Base-by-base conservation (phyloP, 1,140 invertebrate genomes). In the Sycobia sp. region DNA sequence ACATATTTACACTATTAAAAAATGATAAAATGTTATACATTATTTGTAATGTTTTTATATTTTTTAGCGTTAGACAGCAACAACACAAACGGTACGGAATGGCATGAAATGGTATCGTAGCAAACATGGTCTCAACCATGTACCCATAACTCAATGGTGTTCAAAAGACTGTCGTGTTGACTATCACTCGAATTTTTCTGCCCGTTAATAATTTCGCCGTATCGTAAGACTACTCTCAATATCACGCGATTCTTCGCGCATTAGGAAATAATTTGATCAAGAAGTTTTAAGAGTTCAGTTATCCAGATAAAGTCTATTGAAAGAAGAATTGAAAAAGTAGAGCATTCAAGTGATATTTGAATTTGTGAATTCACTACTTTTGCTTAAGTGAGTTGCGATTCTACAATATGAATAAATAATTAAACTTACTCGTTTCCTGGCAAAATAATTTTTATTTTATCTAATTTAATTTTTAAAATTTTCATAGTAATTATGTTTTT, bases 41-140 rank as follows among this genome's bases (percentile, higher is more conserved):
- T n/a, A n/a, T n/a, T n/a, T n/a, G n/a, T n/a, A 32, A 32, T 7
- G 36, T 16, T 59, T 49, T 22, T 18, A 34, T 34, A 13, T 73
- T 69, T 68, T 74, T 55, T 75, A 71, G 76, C 76, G 25, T 71
- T 76, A 60, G 81, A 83, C 66, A 79, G 77, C 67, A 79, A 78
- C 62, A 81, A 81, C 58, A 79, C 82, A 75, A 84, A 84, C 67
- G 79, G 80, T 25, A 81, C 78, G 68, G 76, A 76, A 53, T 84
- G 83, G 82, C 80, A 79, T 59, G 83, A 83, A 62, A 83, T 83
- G 82, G 76, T 82, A 65, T 84, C 83, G 78, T 84, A 83, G 83
- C 80, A 77, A 75, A 80, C 67, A 76, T 78, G 73, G 72, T 72
- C 69, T 55, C 69, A 77, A 60, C 71, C 75, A 67, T 73, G 75